Conservation (phyloP, 2,113 vertebrate species). For the Otolemur garnettii region DNA sequence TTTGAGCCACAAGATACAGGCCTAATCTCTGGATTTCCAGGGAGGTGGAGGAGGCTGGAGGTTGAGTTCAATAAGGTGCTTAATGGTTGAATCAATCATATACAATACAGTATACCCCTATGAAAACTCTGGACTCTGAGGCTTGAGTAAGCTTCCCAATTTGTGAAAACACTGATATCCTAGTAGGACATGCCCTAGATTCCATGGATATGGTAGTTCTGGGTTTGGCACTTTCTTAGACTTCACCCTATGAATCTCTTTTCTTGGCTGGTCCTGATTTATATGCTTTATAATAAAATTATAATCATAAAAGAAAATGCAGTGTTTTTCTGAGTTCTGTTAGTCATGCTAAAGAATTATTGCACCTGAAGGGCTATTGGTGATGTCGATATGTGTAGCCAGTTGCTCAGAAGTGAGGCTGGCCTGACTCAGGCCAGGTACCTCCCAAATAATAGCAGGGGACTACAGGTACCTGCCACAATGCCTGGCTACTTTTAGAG, state of each 20-base stretch:
- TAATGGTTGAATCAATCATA: not conserved
- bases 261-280: not conserved
- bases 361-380: not conserved
- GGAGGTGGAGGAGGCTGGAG: not conserved
- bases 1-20: not conserved
- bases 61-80: not conserved
- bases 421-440: too few relatives aligned
- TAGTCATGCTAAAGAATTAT: not conserved
- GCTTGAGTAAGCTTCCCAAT: not conserved
- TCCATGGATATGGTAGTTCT: not conserved
- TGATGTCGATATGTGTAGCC: not conserved
- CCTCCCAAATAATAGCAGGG: too few relatives aligned
- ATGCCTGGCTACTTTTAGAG: too few relatives aligned
- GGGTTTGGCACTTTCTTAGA: not conserved
- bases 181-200: not conserved
- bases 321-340: slow-evolving; percentile 10
- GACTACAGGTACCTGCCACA: too few relatives aligned
- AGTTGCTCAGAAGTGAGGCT: not conserved
- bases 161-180: not conserved
- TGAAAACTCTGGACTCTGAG: not conserved
- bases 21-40: not conserved
- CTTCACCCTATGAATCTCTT: not conserved
- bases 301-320: not conserved
- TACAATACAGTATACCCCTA: not conserved
- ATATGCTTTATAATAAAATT: not conserved